Percentiles rank a stretch among this genome's conserved stretches.
Conservation (phyloP, 2,113 vertebrate genomes). For the Pangasianodon gigas region DNA sequence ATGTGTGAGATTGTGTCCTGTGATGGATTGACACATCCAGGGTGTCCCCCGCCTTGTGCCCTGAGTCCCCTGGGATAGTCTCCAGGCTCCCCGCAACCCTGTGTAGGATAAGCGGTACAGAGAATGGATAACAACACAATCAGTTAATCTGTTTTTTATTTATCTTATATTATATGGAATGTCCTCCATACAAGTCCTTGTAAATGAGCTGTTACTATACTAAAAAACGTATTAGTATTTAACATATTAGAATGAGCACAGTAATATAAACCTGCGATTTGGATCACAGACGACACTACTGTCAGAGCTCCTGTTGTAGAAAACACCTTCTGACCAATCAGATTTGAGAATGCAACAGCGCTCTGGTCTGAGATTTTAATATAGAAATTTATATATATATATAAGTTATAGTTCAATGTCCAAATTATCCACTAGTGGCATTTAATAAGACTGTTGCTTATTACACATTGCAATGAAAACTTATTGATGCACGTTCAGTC, state of each 20-base stretch:
- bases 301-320: neutral
- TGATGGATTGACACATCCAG: too few species aligned
- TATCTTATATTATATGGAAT: neutral
- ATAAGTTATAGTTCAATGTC: neutral
- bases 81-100: too few species aligned
- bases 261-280: neutral
- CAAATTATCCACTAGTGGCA: slow-evolving; percentile 2
- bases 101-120: too few species aligned
- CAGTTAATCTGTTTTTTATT: neutral
- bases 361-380: neutral
- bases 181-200: neutral
- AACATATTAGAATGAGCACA: neutral
- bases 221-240: too few species aligned
- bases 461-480: slow-evolving; percentile 36
- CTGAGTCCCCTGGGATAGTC: too few species aligned
- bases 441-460: slow-evolving; percentile 27
- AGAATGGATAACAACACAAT: neutral
- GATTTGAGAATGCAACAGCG: neutral
- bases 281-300: neutral
- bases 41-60: too few species aligned
- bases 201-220: neutral
- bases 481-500: slow-evolving; percentile 32
- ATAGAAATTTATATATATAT: neutral
- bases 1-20: too few species aligned
- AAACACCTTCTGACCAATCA: neutral